A percentile compares a stretch with the other conserved stretches of the same genome.
Conservation (phyloP, 92 coral and sea anemone species). For the Palythoa heliodiscus region DNA sequence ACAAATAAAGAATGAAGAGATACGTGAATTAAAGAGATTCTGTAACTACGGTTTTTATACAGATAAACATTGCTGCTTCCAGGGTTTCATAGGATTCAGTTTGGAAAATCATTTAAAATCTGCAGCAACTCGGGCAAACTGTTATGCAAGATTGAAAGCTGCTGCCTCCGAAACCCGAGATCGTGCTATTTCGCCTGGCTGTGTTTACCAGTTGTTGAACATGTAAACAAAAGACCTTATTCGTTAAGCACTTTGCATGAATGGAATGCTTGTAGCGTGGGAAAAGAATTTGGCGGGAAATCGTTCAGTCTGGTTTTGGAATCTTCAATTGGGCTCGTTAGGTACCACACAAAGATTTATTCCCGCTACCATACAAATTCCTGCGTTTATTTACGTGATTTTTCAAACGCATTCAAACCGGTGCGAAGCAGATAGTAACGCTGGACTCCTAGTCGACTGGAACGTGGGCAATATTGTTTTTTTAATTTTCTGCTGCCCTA, state of each 20-base stretch:
- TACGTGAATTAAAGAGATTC: background rate
- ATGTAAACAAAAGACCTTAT: constrained; percentile 40
- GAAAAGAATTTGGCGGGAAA: constrained; percentile 43
- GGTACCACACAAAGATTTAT: background rate
- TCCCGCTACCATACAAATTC: background rate
- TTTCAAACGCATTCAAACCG: background rate
- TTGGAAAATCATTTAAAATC: background rate
- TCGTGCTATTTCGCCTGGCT: constrained; percentile 3
- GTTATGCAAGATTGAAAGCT: background rate
- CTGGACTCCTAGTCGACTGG: no score
- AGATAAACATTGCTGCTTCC: background rate
- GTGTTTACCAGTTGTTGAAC: constrained; percentile 32
- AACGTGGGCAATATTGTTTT: no score
- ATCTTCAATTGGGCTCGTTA: background rate
- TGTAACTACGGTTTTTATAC: background rate
- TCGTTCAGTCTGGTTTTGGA: background rate
- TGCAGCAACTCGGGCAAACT: background rate
- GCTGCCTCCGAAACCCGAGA: constrained; percentile 33
- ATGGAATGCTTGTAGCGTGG: constrained; percentile 42
- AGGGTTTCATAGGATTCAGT: background rate
- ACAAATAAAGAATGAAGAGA: constrained; percentile 12
- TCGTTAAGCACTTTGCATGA: constrained; percentile 32
- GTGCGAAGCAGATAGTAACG: no score
- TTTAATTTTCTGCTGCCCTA: no score
- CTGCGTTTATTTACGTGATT: background rate